Percentiles rank a stretch among this genome's conserved stretches.
Conservation (phyloP, 2,888 invertebrate species). For the Agrenia bidenticulata region DNA sequence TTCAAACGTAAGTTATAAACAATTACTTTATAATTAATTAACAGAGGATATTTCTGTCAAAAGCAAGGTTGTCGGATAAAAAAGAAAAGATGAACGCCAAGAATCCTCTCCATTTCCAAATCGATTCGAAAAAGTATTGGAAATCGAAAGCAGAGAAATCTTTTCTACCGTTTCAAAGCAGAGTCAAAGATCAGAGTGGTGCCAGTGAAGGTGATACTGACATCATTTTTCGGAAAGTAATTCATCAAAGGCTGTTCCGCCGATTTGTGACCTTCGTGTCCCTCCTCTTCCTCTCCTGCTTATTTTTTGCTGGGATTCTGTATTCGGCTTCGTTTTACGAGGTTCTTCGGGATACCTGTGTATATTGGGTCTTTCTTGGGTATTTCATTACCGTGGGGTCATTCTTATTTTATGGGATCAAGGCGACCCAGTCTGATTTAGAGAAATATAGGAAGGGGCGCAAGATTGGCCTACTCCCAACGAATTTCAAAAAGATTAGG, state of each 20-base stretch:
- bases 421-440: conserved; percentile 10
- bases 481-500: conserved; percentile 17
- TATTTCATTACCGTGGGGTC: conserved; percentile 9
- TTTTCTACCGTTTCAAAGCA: too few species aligned
- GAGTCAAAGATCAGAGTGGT: too few species aligned
- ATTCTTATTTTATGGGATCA: conserved; percentile 1
- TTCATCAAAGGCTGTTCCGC: background rate
- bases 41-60: too few species aligned
- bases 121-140: too few species aligned
- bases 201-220: background rate
- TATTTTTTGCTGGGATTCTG: background rate
- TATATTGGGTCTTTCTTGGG: background rate
- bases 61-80: too few species aligned
- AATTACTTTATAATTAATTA: too few species aligned
- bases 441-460: background rate
- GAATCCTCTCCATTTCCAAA: too few species aligned
- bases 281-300: background rate
- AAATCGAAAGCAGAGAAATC: too few species aligned
- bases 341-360: background rate
- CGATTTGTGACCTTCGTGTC: background rate
- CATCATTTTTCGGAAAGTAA: background rate
- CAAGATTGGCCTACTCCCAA: conserved; percentile 20
- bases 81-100: too few species aligned
- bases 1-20: too few species aligned
- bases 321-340: background rate